Conservation (phyloP, 2,797 vertebrate species). For the Tiaroga cobitis region DNA sequence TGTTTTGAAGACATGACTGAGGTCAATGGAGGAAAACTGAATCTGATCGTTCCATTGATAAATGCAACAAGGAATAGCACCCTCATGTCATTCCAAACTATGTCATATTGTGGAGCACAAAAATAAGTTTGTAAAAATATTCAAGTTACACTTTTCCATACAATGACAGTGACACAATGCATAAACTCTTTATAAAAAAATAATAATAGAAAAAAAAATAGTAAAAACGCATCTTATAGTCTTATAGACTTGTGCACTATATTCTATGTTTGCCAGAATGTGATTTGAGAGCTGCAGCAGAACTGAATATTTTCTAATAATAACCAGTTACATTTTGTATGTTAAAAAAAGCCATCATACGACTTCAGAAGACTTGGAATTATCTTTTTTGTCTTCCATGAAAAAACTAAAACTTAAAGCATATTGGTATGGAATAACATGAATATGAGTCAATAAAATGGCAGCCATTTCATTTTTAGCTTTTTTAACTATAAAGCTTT, state of each 20-base stretch:
- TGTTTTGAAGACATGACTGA: neutral
- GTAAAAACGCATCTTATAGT: neutral
- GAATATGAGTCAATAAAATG: neutral
- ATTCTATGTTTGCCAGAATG: neutral
- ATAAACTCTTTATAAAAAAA: neutral
- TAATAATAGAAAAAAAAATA: no score
- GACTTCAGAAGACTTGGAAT: neutral
- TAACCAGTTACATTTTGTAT: neutral
- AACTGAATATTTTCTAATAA: neutral
- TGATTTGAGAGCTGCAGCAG: neutral
- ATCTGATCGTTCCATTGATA: neutral
- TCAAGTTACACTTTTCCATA: neutral
- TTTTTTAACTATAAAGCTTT: neutral
- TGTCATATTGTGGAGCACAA: neutral
- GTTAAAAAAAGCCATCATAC: neutral
- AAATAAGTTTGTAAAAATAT: neutral
- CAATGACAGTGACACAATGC: neutral
- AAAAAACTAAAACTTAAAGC: neutral
- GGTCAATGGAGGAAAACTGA: slow-evolving; percentile 4
- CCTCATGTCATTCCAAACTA: neutral
- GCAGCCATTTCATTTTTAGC: neutral
- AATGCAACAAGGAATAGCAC: neutral
- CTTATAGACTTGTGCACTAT: neutral
- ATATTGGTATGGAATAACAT: neutral
- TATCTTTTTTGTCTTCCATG: neutral